Percentiles rank a stretch among this genome's conserved stretches.
Conservation (phyloP, 2,888 invertebrate genomes). For the Gastrophysa polygoni region DNA sequence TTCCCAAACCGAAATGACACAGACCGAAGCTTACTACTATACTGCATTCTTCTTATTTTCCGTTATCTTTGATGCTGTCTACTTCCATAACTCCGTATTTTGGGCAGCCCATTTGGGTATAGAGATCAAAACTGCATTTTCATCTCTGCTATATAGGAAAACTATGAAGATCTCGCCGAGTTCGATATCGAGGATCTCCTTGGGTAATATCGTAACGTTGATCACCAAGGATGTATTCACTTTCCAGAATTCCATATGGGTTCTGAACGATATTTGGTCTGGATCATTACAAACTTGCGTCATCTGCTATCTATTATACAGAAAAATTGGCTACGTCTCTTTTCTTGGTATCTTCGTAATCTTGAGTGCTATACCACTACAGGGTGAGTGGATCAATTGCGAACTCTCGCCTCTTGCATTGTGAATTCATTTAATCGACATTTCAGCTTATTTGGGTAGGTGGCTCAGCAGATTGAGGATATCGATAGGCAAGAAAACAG, state of each 20-base stretch:
- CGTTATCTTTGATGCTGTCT: slow-evolving; percentile 71
- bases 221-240: slow-evolving; percentile 91
- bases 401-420: slow-evolving; percentile 24
- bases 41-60: slow-evolving; percentile 73
- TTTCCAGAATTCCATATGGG: slow-evolving; percentile 85
- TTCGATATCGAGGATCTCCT: slow-evolving; percentile 74
- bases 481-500: slow-evolving; percentile 49
- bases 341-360: slow-evolving; percentile 62
- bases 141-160: slow-evolving; percentile 35
- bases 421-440: neutral
- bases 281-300: slow-evolving; percentile 83
- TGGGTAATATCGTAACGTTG: slow-evolving; percentile 78
- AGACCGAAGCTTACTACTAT: slow-evolving; percentile 69
- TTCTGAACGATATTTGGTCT: slow-evolving; percentile 90
- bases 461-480: slow-evolving; percentile 34
- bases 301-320: slow-evolving; percentile 78
- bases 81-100: slow-evolving; percentile 75
- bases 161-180: slow-evolving; percentile 50
- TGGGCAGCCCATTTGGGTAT: slow-evolving; percentile 74
- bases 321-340: slow-evolving; percentile 60
- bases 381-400: slow-evolving; percentile 48
- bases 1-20: slow-evolving; percentile 34
- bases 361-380: slow-evolving; percentile 54
- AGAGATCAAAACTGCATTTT: slow-evolving; percentile 48
- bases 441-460: slow-evolving; percentile 42